Base-by-base conservation (phyloP, 1,140 invertebrate species). In the Eufriesea mexicana region DNA sequence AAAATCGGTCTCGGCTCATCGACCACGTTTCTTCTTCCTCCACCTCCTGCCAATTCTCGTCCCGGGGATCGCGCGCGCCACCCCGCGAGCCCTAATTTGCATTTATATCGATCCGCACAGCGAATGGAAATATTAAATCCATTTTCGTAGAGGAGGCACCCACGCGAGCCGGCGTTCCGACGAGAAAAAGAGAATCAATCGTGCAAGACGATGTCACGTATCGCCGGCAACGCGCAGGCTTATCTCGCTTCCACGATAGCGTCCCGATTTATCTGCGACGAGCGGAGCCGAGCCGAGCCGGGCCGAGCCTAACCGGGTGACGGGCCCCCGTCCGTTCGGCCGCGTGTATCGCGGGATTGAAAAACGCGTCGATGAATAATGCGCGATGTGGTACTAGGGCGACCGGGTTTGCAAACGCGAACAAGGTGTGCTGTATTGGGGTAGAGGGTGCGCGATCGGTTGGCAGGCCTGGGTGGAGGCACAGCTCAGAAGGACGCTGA, bases 91-190 rank as follows among this genome's bases (percentile, higher is more conserved):
- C 67, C 74, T 86, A 83, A 90, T 90, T 91, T 90, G 87, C 89
- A 90, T 90, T 90, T 91, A 90, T 91, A 91, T 90, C 89, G 89
- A 91, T 90, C 89, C 79, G 67, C 28, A 42, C 66, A 74, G 79
- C 81, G 84, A 88, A 88, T 85, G 84, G 79, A 90, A 88, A 90
- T 90, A 90, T 91, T 88, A 91, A 91, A 91, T 90, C 85, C 84
- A 86, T 86, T 86, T 88, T 90, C 78, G 86, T 45, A 66, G 45
- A 62, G 61, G 47, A 49, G n/a, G 35, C 64, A 76, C 83, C 83
- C 61, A 82, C 79, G 74, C 74, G 35, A 8, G 51, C 18, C 68
- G 1, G 2, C 6, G n/a, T 12, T 0, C 8, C 16, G 20, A 35
- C 8, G n/a, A 54, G 42, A 47, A 64, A 86, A 79, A 84, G 84